Base-by-base conservation (phyloP, 1,140 invertebrate genomes). In the Ectropis grisescens region DNA sequence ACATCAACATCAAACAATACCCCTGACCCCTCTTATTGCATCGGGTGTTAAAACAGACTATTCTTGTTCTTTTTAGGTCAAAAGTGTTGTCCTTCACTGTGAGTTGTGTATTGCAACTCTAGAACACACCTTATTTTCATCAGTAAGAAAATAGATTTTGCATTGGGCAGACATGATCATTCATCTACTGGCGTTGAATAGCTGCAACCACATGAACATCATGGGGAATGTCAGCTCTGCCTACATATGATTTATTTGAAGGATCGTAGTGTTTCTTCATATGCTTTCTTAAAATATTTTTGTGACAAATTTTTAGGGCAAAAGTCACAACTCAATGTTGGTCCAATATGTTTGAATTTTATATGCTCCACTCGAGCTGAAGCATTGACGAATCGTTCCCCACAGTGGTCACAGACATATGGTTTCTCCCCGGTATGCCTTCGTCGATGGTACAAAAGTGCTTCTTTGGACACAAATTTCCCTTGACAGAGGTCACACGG, bases 381-480 rank as follows among this genome's bases (percentile, higher is more conserved):
- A 2, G 75, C 62, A 44, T 76, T 76, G 0, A 80, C 68, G 56
- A 80, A 80, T 46, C 40, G 67, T 31, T 76, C 67, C 46, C 58
- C 49, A 36, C 72, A 79, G 11, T 56, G 32, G 28, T 64, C 65
- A 33, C 72, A 75, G 30, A 45, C 64, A 31, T 82, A 86, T 1
- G 83, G 83, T 32, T 76, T 76, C 52, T 85, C 83, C 2, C 82
- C 79, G 3, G 78, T 82, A 32, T 85, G 83, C 14, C 69, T 56
- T 28, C 75, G 53, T n/a, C 71, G 70, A 33, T 84, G 82, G 25
- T 78, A 79, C 30, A 80, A 49, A 5, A 82, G 46, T 8, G 79
- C 70, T 25, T 74, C 69, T 48, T 75, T 75, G 3, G 76, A 68
- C 2, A 74, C 74, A 70, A 84, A 85, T 33, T 45, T 60, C 19